phyloP scores from a whole-genome alignment of 2,888 invertebrate species.

The Tanypteryx hageni region DNA sequence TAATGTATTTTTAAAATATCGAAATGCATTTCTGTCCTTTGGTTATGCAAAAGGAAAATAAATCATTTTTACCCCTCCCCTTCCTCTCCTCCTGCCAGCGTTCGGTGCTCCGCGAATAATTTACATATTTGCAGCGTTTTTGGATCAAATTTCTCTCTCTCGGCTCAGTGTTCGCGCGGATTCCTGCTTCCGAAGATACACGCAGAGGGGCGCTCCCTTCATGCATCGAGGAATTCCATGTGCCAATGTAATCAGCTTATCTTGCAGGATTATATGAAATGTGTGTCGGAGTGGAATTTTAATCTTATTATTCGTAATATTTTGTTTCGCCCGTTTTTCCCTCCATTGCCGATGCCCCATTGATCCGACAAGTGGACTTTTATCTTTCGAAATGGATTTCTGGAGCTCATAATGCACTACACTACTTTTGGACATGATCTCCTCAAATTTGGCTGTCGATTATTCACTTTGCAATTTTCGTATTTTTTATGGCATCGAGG shows the following conservation, averaged over 20 bases:
- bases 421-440: neutral
- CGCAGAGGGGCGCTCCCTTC: neutral
- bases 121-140: conserved; percentile 25
- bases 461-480: neutral
- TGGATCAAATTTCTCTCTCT: neutral
- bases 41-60: neutral
- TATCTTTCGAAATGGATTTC: conserved; percentile 17
- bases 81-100: neutral
- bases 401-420: neutral
- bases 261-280: conserved; percentile 49
- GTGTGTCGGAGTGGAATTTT: conserved; percentile 54
- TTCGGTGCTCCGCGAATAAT: conserved; percentile 30
- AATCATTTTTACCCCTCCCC: neutral
- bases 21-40: neutral
- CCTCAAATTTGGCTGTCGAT: neutral
- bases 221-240: conserved; percentile 16
- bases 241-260: conserved; percentile 47
- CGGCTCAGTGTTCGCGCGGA: neutral
- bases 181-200: neutral
- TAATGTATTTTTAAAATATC: neutral
- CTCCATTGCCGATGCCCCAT: neutral
- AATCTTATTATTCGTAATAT: conserved; percentile 48
- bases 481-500: neutral
- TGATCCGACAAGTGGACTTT: neutral
- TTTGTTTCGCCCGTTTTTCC: conserved; percentile 34